Evolutionary conservation across 2,797 vertebrate genomes (phyloP), one percentile per base, ranked within the genome.

Genomic region (Helicolenus hilgendorfi): DNA sequence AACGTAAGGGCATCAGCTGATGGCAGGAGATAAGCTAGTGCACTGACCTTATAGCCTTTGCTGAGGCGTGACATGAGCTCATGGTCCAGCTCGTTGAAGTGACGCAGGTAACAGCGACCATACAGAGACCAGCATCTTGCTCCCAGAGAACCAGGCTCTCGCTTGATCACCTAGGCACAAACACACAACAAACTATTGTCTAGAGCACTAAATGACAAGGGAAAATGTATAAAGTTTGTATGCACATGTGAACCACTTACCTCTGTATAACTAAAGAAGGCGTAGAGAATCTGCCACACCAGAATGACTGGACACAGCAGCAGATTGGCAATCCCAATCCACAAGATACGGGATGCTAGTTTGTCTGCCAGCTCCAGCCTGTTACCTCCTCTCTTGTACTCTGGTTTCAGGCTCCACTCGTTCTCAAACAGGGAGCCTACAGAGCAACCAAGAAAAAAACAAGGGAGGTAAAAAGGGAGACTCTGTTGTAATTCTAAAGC

Each of bases 101-200:
- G 99, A 11, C 99, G 98, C 76, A 99, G 97, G 95, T 99, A 99
- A 94, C 98, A 99, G 78, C 99, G 98, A 33, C 99, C 99, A 0
- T 99, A 99, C 20, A 99, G 97, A 3, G 99, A 99, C 99, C 99
- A 99, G 96, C 99, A 99, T 76, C 99, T 98, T 0, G 98, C 99
- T 8, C 99, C 99, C 82, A 99, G 97, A 83, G 98, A 99, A 72
- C 99, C 99, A 0, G 99, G 99, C 95, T 99, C 99, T 38, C 99
- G 97, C 88, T 99, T 99, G 87, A 99, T 98, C 90, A 99, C 98
- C 96, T 97, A 15, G 0, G 20, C 24, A 67, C 24, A 60, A 15
- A 79, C 24, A 78, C 18, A 72, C 14, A 27, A 22, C 18, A 67
- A 62, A 83, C 14, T 18, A 20, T 8, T 13, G 2, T 85, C 1